Evolutionary conservation across 2,797 vertebrate species (phyloP).

Genomic region (Sebastiscus albofasciatus): DNA sequence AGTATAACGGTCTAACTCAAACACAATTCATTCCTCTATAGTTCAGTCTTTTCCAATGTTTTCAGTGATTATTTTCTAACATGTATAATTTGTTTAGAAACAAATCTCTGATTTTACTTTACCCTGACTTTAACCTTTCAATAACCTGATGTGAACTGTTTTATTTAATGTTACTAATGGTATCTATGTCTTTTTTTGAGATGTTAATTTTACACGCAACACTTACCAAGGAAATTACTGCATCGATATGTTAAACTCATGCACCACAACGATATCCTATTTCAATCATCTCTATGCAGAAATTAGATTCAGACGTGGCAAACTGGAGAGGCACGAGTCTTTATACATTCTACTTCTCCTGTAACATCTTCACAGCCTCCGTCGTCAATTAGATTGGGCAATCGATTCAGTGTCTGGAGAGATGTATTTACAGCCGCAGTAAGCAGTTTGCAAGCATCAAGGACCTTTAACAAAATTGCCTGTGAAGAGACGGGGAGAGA

Average conservation of each 20-base stretch:
- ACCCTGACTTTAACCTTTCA: not conserved
- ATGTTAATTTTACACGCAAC: not conserved
- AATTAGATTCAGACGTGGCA: constrained; percentile 33
- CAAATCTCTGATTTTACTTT: no score
- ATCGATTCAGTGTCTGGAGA: constrained; percentile 76
- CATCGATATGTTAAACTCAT: not conserved
- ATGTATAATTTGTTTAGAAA: no score
- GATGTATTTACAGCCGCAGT: constrained; percentile 77
- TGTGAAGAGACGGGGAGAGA: constrained; percentile 58
- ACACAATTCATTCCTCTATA: no score
- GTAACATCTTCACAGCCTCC: constrained; percentile 72
- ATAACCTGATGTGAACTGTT: not conserved
- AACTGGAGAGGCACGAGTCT: constrained; percentile 29
- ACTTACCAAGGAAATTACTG: not conserved
- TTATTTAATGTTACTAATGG: not conserved
- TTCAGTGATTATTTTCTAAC: no score
- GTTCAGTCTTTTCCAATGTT: no score
- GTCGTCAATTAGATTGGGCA: constrained; percentile 72
- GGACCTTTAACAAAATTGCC: constrained; percentile 81
- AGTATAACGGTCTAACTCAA: no score
- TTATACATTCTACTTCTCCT: constrained; percentile 34
- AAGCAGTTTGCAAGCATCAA: constrained; percentile 74
- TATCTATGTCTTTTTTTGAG: not conserved
- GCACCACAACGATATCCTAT: not conserved
- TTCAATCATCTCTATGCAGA: constrained; percentile 23